A percentile compares a stretch with the other conserved stretches of the same genome.
Conservation (phyloP, 53 echinoderm and acorn worm genomes). For the Mesocentrotus franciscanus region DNA sequence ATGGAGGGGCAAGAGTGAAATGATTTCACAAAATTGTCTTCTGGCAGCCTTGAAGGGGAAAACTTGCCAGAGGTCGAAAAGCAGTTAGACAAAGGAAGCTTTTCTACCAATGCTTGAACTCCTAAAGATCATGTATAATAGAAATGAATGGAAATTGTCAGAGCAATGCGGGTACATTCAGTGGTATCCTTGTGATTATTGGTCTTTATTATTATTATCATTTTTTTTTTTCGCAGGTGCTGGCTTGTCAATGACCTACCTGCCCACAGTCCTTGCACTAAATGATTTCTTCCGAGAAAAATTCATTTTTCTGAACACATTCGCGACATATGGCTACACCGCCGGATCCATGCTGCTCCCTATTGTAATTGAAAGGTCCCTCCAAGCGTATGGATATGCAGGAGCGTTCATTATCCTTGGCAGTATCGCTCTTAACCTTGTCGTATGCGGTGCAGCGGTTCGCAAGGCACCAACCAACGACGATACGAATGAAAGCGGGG, state of each 20-base stretch:
- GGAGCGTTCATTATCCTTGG: not conserved
- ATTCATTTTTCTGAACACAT: not conserved
- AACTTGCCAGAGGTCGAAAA: too few species aligned
- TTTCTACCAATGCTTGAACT: too few species aligned
- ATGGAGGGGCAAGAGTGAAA: too few species aligned
- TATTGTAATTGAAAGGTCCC: not conserved
- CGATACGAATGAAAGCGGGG: not conserved
- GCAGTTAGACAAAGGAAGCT: too few species aligned
- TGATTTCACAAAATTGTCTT: too few species aligned
- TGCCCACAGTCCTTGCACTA: not conserved
- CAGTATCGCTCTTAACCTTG: not conserved
- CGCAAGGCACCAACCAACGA: not conserved
- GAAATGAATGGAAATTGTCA: too few species aligned
- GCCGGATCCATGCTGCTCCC: slow-evolving; percentile 11
- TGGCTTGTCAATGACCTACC: not conserved
- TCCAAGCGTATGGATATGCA: not conserved
- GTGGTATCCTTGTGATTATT: too few species aligned
- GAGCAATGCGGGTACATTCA: too few species aligned
- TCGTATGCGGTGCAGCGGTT: slow-evolving; percentile 4
- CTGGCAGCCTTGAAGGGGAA: too few species aligned
- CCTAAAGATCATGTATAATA: too few species aligned
- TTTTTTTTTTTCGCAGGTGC: not conserved
- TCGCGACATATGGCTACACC: not conserved
- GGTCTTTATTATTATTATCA: too few species aligned
- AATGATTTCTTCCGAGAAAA: not conserved